Evolutionary conservation across 2,888 invertebrate species (phyloP), one percentile per base, ranked within the genome.

Genomic region (Oxycera nigricornis): DNA sequence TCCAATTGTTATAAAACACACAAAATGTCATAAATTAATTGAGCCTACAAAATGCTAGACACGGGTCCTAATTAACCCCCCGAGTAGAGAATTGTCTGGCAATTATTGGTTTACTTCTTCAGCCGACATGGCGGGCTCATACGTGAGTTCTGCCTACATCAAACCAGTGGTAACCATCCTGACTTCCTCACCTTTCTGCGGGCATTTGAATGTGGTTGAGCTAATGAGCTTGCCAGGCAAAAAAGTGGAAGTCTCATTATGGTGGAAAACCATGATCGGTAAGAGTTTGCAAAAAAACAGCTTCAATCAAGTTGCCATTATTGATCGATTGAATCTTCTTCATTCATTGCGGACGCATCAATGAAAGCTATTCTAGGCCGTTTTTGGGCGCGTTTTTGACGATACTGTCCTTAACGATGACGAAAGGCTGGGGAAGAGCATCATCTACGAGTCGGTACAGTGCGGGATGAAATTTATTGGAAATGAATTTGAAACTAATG

Each of bases 331-430:
- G 57, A 57, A 26, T 46, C 50, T 61, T 61, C 35, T 68, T 22
- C 67, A 68, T 68, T 68, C 67, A 68, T 68, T 22, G 39, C 39
- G 11, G 24, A 65, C n/a, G 26, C 41, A 68, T 68, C 67, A 68
- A 68, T 68, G 67, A 28, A 68, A 68, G 46, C 67, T 28, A 46
- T 68, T 26, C 17, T 68, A 28, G 61, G n/a, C 61, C 61, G n/a
- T 61, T 28, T 61, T 30, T 61, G 61, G 28, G 31, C 31, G 17
- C 61, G 31, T 26, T 31, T 26, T 46, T n/a, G 46, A n/a, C n/a
- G n/a, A n/a, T n/a, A n/a, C n/a, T n/a, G n/a, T n/a, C n/a, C n/a
- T n/a, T n/a, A n/a, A n/a, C n/a, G n/a, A n/a, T n/a, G n/a, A n/a
- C n/a, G n/a, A n/a, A n/a, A n/a, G n/a, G n/a, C n/a, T n/a, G n/a